These are phyloP conservation scores for Lithobates pipiens DNA, from an alignment of 2,797 vertebrate genomes.

Conservation along the genomic window DNA sequence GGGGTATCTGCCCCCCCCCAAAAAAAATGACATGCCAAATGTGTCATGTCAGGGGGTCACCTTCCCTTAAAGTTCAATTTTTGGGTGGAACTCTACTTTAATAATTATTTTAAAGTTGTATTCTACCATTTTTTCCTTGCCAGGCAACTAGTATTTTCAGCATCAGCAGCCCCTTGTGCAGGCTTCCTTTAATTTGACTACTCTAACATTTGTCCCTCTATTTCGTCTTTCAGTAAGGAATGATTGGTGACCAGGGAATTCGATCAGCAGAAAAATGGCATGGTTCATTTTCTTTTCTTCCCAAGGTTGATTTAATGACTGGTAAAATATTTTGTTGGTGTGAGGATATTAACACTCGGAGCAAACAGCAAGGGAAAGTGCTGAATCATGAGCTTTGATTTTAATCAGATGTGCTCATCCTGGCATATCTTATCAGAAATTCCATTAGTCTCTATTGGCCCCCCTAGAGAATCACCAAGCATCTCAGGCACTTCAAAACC, in stretches of 20 bases:
- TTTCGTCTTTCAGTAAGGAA: not conserved
- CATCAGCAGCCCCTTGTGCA: not conserved
- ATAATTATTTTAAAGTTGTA: too few species aligned
- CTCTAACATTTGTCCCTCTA: not conserved
- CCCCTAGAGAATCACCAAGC: not conserved
- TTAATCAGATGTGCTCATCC: conserved; percentile 36
- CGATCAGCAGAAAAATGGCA: not conserved
- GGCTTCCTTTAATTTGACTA: not conserved
- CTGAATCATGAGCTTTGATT: not conserved
- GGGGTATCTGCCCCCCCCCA: too few species aligned
- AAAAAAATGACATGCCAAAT: too few species aligned
- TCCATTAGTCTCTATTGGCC: not conserved
- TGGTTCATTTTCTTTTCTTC: not conserved
- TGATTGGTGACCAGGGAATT: not conserved
- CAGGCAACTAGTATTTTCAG: not conserved
- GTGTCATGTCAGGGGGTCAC: too few species aligned
- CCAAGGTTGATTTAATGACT: conserved; percentile 22
- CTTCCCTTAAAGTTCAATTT: too few species aligned
- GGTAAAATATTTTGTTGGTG: conserved; percentile 28
- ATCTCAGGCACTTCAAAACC: conserved; percentile 44
- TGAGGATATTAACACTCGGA: conserved; percentile 27
- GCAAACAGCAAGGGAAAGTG: conserved; percentile 46
- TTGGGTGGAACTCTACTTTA: too few species aligned
- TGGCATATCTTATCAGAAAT: conserved; percentile 9
- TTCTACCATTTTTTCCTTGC: too few species aligned